These are phyloP conservation scores for Cetonia aurata DNA, from an alignment of 2,888 invertebrate genomes.

Conservation along the genomic window DNA sequence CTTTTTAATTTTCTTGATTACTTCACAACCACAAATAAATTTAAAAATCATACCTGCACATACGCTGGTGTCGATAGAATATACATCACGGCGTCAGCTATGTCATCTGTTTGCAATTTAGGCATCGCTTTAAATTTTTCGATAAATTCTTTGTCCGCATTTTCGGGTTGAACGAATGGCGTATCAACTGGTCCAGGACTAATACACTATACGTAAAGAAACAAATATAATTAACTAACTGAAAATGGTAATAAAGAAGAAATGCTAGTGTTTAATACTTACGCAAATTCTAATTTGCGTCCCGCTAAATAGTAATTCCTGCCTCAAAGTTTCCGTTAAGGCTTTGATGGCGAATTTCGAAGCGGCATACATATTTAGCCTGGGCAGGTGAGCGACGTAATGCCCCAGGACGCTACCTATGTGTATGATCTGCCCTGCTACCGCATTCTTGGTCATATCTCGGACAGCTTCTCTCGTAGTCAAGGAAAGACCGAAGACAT, in stretches of 20 bases:
- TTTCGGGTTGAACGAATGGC: constrained; percentile 46
- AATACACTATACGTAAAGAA: constrained; percentile 51
- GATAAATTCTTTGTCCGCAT: constrained; percentile 29
- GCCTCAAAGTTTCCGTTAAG: constrained; percentile 61
- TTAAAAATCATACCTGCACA: constrained; percentile 59
- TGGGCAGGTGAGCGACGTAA: constrained; percentile 53
- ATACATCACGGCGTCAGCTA: constrained; percentile 60
- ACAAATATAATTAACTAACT: neutral
- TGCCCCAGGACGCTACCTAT: constrained; percentile 57
- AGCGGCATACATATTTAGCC: constrained; percentile 56
- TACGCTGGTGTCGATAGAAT: constrained; percentile 60
- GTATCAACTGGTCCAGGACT: constrained; percentile 56
- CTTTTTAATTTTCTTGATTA: too few species aligned
- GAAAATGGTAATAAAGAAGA: neutral
- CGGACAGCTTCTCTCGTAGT: constrained; percentile 55
- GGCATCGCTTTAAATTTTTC: constrained; percentile 46
- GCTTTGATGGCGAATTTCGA: constrained; percentile 62
- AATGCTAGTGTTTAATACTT: constrained; percentile 46
- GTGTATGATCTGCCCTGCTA: constrained; percentile 56
- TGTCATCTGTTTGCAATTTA: constrained; percentile 56
- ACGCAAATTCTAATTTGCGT: constrained; percentile 61
- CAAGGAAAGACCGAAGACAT: constrained; percentile 54
- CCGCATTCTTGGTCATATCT: constrained; percentile 51
- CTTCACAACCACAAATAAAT: neutral
- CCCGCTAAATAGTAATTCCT: constrained; percentile 59